Percentiles rank a stretch among this genome's conserved stretches.
phyloP scores from a whole-genome alignment of 2,888 invertebrate genomes.

The Amphipoea oculea region DNA sequence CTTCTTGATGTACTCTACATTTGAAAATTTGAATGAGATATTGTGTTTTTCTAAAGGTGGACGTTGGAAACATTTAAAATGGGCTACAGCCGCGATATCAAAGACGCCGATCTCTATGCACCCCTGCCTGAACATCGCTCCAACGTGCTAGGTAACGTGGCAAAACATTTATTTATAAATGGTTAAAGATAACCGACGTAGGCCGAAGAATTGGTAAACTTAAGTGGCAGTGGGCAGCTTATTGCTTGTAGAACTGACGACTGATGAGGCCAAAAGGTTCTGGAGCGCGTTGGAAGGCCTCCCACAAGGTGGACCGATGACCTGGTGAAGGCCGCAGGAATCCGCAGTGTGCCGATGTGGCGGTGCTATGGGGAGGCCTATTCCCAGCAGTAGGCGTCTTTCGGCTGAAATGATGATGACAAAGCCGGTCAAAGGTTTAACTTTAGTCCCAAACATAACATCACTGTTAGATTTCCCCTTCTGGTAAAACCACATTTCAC shows the following conservation, averaged over 20 bases:
- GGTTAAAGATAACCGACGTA: not conserved
- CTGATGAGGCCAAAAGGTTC: too few species aligned
- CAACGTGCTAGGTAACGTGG: constrained; percentile 82
- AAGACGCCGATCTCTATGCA: constrained; percentile 92
- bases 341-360: too few species aligned
- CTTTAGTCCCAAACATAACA: not conserved
- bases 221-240: too few species aligned
- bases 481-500: not conserved
- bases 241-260: too few species aligned
- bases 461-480: not conserved
- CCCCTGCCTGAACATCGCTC: constrained; percentile 93
- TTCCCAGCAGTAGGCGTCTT: too few species aligned
- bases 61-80: constrained; percentile 92
- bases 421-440: not conserved
- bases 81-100: constrained; percentile 92
- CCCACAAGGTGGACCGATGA: too few species aligned
- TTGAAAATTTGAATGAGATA: not conserved
- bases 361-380: too few species aligned
- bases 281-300: too few species aligned
- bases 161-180: not conserved
- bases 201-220: too few species aligned
- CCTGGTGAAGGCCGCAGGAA: too few species aligned
- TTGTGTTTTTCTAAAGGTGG: constrained; percentile 89
- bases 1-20: not conserved
- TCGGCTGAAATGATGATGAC: too few species aligned